Evolutionary conservation across 2,113 vertebrate genomes (phyloP).

Genomic region (Oreochromis tanganicae): DNA sequence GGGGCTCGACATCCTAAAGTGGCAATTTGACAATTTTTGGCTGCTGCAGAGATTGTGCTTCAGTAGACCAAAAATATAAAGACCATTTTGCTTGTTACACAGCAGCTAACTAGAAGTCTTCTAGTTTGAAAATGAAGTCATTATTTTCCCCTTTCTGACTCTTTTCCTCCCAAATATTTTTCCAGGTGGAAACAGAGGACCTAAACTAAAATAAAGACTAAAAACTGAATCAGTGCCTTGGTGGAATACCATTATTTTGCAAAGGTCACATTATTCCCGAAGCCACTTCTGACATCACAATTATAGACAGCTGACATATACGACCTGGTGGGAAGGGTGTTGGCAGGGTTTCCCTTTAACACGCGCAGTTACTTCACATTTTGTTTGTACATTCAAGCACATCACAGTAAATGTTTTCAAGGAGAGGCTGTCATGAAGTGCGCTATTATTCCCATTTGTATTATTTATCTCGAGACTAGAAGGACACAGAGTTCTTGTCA

Average conservation of each 20-base stretch:
- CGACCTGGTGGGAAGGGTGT: not conserved
- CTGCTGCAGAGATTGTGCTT: not conserved
- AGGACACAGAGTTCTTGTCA: not conserved
- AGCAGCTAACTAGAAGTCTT: not conserved
- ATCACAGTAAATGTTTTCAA: not conserved
- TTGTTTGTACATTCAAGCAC: not conserved
- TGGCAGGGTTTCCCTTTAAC: not conserved
- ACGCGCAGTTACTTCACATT: not conserved
- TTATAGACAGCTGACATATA: not conserved
- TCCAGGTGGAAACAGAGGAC: not conserved
- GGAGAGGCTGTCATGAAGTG: not conserved
- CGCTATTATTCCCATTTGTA: not conserved
- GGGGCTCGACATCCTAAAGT: not conserved
- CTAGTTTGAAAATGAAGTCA: not conserved
- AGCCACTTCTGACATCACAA: not conserved
- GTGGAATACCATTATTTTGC: not conserved
- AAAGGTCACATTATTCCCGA: not conserved
- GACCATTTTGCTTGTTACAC: not conserved
- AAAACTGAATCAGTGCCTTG: not conserved
- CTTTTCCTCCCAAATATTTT: not conserved
- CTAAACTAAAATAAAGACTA: not conserved
- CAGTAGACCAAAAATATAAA: not conserved
- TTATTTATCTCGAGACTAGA: not conserved
- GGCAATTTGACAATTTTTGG: not conserved
- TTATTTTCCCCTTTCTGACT: not conserved